phyloP scores from a whole-genome alignment of 1,140 invertebrate genomes.

The Antheraea pernyi region DNA sequence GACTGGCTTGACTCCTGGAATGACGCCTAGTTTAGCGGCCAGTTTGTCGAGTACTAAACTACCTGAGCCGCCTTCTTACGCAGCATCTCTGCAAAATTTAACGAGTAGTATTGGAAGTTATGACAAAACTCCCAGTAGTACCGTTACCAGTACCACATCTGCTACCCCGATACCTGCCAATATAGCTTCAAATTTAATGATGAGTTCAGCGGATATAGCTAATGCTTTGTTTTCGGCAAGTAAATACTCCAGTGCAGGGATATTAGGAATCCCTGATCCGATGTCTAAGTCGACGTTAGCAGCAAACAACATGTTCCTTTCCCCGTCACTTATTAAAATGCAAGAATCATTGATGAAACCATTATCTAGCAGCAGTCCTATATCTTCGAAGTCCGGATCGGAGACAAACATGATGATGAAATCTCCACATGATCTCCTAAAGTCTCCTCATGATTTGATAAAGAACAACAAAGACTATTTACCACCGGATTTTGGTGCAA shows the following conservation, averaged over 20 bases:
- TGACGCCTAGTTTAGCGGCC: constrained; percentile 67
- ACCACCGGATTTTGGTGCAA: constrained; percentile 72
- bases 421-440: constrained; percentile 71
- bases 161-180: constrained; percentile 70
- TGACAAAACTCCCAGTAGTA: constrained; percentile 65
- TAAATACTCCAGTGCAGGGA: constrained; percentile 80
- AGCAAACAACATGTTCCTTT: constrained; percentile 85
- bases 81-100: constrained; percentile 65
- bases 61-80: constrained; percentile 71
- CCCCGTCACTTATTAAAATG: constrained; percentile 77
- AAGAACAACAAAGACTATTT: constrained; percentile 75
- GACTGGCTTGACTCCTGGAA: constrained; percentile 60
- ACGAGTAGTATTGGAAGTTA: constrained; percentile 60
- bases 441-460: constrained; percentile 64
- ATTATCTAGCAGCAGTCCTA: constrained; percentile 68
- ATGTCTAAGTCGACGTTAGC: constrained; percentile 85
- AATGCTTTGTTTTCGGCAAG: constrained; percentile 81
- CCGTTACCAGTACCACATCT: constrained; percentile 56
- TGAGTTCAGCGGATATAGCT: constrained; percentile 81
- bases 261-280: constrained; percentile 82
- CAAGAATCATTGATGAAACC: constrained; percentile 76
- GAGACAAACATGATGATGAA: constrained; percentile 72
- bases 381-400: constrained; percentile 63
- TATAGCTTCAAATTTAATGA: constrained; percentile 80
- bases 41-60: constrained; percentile 64